phyloP scores from a whole-genome alignment of 2,113 vertebrate genomes.

The Cottus gobio region DNA sequence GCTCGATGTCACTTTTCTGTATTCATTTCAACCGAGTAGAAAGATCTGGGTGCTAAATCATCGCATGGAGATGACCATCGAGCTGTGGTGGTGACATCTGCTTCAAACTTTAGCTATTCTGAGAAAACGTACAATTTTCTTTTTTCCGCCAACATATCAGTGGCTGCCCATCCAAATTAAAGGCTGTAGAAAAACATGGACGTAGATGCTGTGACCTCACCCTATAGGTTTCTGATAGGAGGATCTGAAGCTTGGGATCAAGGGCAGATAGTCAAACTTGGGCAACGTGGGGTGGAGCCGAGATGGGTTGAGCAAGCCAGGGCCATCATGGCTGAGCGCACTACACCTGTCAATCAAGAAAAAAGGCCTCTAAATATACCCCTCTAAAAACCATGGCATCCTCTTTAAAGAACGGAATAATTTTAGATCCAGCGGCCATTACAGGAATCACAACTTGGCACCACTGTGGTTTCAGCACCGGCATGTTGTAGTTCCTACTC shows the following conservation, averaged over 20 bases:
- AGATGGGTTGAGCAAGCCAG: conserved; percentile 18
- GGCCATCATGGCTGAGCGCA: conserved; percentile 24
- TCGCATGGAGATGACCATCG: conserved; percentile 19
- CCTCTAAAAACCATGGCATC: conserved; percentile 46
- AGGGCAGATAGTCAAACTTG: conserved; percentile 60
- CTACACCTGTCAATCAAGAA: conserved; percentile 51
- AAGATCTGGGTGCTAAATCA: conserved; percentile 24
- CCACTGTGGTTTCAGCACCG: conserved; percentile 15
- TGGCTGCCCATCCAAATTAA: conserved; percentile 57
- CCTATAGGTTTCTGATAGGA: conserved; percentile 31
- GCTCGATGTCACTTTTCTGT: conserved; percentile 21
- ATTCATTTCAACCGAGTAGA: conserved; percentile 15
- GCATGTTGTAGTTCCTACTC: conserved; percentile 12
- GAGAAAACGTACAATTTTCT: conserved; percentile 34
- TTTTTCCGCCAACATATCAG: conserved; percentile 37
- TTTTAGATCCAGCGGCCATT: conserved; percentile 38
- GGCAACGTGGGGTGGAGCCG: conserved; percentile 40
- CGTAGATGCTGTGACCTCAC: conserved; percentile 49
- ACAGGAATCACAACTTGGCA: conserved; percentile 14
- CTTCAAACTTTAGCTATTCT: conserved; percentile 20
- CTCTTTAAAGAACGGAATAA: conserved; percentile 33
- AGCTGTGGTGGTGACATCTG: conserved; percentile 35
- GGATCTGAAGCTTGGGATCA: conserved; percentile 46
- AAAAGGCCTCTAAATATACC: conserved; percentile 57
- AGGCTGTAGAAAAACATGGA: conserved; percentile 49